phyloP scores from a whole-genome alignment of 2,113 vertebrate species.

The Lepus americanus region DNA sequence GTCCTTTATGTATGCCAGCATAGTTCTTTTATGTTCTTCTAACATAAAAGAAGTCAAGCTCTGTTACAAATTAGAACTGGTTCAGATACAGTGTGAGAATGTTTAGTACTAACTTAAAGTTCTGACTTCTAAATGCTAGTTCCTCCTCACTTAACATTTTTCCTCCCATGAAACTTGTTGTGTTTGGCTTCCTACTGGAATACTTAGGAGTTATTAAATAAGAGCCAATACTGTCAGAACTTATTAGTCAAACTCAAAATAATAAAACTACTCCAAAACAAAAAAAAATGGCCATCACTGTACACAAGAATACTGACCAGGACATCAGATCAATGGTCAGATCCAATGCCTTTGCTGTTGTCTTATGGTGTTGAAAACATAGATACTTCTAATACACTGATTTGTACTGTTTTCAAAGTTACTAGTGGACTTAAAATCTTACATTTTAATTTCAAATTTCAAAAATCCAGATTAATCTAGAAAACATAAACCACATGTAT shows the following conservation, averaged over 20 bases:
- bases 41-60: conserved; percentile 18
- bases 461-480: conserved; percentile 61
- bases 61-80: not conserved
- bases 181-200: conserved; percentile 4
- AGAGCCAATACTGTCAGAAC: not conserved
- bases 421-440: not conserved
- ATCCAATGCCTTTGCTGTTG: not conserved
- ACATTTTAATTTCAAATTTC: conserved; percentile 62
- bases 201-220: not conserved
- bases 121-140: conserved; percentile 33
- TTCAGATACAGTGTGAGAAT: not conserved
- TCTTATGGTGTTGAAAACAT: not conserved
- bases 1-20: not conserved
- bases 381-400: not conserved
- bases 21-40: not conserved
- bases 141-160: conserved; percentile 32
- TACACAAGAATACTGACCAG: not conserved
- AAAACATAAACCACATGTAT: conserved; percentile 60
- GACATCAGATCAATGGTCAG: conserved; percentile 38
- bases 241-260: not conserved
- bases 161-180: not conserved
- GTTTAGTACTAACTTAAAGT: conserved; percentile 9
- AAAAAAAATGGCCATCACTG: not conserved
- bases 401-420: not conserved
- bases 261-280: not conserved